A percentile compares a stretch with the other conserved stretches of the same genome.
Conservation (phyloP, 2,797 vertebrate species). For the Periophthalmus magnuspinnatus region DNA sequence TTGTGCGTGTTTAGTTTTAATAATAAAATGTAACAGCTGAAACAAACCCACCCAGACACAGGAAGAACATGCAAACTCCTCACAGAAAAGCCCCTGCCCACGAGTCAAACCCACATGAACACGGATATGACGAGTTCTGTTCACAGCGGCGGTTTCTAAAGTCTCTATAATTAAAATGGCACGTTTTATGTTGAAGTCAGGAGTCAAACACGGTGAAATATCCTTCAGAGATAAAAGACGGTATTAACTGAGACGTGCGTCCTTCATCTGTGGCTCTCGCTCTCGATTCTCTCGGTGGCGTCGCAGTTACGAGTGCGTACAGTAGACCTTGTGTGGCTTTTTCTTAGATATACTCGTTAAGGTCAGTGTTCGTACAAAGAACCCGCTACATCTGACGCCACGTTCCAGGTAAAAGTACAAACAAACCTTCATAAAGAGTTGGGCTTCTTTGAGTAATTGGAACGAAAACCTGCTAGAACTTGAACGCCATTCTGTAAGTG, state of each 20-base stretch:
- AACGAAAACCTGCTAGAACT: constrained; percentile 42
- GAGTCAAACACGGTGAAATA: neutral
- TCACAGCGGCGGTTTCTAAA: neutral
- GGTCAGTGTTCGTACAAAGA: neutral
- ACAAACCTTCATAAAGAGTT: constrained; percentile 19
- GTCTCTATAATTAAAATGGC: neutral
- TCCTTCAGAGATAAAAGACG: too few relatives aligned
- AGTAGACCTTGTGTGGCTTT: neutral
- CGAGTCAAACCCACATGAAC: too few relatives aligned
- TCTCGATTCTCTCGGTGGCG: neutral
- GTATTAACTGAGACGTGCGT: too few relatives aligned
- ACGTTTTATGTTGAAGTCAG: neutral
- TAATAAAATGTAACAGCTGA: too few relatives aligned
- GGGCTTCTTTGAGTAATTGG: constrained; percentile 25
- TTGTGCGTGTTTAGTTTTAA: too few relatives aligned
- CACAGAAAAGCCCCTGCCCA: too few relatives aligned
- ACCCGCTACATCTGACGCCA: neutral
- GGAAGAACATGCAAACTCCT: too few relatives aligned
- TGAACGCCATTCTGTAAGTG: constrained; percentile 39
- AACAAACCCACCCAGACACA: too few relatives aligned
- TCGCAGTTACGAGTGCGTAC: neutral
- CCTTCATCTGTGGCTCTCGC: too few relatives aligned
- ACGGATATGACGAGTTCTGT: neutral
- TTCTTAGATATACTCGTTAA: neutral
- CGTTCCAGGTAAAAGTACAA: constrained; percentile 2